phyloP scores from a whole-genome alignment of 1,140 invertebrate genomes.

The Drosophila suzukii region DNA sequence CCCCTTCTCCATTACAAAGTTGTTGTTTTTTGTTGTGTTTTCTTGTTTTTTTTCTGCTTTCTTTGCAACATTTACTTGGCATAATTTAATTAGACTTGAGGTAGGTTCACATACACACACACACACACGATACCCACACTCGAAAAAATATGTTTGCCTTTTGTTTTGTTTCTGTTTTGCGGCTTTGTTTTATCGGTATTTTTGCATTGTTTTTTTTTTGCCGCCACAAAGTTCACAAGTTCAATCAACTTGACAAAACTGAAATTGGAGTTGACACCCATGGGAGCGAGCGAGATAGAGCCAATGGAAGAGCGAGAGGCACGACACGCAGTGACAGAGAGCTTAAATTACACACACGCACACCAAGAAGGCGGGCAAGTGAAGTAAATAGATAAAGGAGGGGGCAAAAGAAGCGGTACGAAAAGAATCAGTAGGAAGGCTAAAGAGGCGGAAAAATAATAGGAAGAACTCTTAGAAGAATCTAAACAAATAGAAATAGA shows the following conservation, averaged over 20 bases:
- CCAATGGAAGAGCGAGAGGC: background rate
- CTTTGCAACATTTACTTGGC: conserved; percentile 29
- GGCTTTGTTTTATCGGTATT: conserved; percentile 20
- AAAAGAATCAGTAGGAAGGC: background rate
- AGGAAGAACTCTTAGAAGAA: background rate
- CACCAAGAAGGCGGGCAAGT: background rate
- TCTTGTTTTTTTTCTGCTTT: background rate
- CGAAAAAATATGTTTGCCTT: conserved; percentile 20
- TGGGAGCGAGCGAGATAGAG: background rate
- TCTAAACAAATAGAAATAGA: background rate
- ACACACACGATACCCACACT: background rate
- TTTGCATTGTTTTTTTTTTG: conserved; percentile 7
- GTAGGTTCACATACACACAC: conserved; percentile 35
- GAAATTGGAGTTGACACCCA: conserved; percentile 47
- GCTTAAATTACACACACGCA: conserved; percentile 5
- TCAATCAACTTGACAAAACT: conserved; percentile 67
- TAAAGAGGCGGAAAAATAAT: background rate
- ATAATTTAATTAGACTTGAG: conserved; percentile 69
- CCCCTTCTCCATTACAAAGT: background rate
- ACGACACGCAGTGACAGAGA: background rate
- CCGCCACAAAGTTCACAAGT: conserved; percentile 56
- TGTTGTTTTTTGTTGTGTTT: background rate
- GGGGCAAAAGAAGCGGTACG: background rate
- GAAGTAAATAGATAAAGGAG: conserved; percentile 1
- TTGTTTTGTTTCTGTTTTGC: conserved; percentile 21